Conservation (phyloP, 2,888 invertebrate species). For the Brenthis daphne region DNA sequence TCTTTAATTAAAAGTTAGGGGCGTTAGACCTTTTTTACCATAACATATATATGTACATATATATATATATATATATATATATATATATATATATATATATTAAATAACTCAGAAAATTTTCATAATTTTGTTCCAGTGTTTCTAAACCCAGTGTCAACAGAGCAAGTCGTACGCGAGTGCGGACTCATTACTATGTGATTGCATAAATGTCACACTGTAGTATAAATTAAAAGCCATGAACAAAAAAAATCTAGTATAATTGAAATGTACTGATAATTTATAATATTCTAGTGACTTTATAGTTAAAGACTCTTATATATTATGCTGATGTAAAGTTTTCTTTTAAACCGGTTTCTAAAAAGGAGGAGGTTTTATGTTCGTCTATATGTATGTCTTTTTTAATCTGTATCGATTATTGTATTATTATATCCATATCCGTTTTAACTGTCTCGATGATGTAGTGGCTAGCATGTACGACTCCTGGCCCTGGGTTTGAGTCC, state of each 20-base stretch:
- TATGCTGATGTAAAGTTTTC: not conserved
- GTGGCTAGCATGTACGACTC: too few species aligned
- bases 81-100: not conserved
- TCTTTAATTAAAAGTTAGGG: too few species aligned
- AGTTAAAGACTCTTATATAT: not conserved
- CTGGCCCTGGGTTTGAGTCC: too few species aligned
- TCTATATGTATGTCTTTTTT: too few species aligned
- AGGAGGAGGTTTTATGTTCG: too few species aligned
- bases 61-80: too few species aligned
- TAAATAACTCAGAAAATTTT: constrained; percentile 5
- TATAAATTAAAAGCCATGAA: not conserved
- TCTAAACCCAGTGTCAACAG: constrained; percentile 87
- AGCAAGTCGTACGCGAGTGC: constrained; percentile 89
- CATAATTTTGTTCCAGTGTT: constrained; percentile 75
- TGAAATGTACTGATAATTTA: constrained; percentile 15
- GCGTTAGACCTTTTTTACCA: too few species aligned
- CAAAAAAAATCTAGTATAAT: not conserved
- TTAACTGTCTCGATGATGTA: too few species aligned
- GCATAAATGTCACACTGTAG: not conserved
- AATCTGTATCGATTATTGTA: too few species aligned
- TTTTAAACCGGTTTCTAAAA: too few species aligned
- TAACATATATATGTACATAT: too few species aligned
- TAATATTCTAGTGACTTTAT: not conserved
- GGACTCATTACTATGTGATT: constrained; percentile 82
- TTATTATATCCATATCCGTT: too few species aligned